These are phyloP conservation scores for Dascillus cervinus DNA, from an alignment of 2,888 invertebrate genomes.

Conservation along the genomic window DNA sequence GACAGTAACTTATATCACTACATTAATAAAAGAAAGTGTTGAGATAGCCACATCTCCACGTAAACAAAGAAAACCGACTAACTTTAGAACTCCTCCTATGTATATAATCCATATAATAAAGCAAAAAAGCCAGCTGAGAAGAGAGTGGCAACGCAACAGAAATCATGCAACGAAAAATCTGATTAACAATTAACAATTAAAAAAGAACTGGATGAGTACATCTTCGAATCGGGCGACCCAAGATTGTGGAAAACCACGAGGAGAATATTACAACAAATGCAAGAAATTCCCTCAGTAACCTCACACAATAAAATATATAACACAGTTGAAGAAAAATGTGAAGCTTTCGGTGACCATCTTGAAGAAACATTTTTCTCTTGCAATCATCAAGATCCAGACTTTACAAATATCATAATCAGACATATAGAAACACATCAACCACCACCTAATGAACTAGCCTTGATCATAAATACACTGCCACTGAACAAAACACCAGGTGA, in stretches of 20 bases:
- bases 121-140: too few relatives aligned
- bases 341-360: slow-evolving; percentile 1
- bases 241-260: slow-evolving; percentile 5
- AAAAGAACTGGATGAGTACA: slow-evolving; percentile 1
- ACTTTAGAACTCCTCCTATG: too few relatives aligned
- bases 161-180: too few relatives aligned
- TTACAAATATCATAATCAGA: neutral
- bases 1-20: too few relatives aligned
- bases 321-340: slow-evolving; percentile 3
- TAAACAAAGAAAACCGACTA: too few relatives aligned
- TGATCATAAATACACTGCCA: slow-evolving; percentile 1
- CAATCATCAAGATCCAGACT: slow-evolving; percentile 1
- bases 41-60: too few relatives aligned
- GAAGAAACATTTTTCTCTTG: neutral
- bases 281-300: slow-evolving; percentile 4
- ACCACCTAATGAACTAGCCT: neutral
- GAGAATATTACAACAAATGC: slow-evolving; percentile 5
- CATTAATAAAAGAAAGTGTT: too few relatives aligned
- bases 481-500: slow-evolving; percentile 2
- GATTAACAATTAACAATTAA: too few relatives aligned
- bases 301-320: neutral
- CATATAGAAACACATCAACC: neutral
- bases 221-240: slow-evolving; percentile 3
- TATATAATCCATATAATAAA: too few relatives aligned
- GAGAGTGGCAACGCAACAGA: too few relatives aligned